Conservation (phyloP, 2,888 invertebrate genomes). For the Xestoiulus laeticollis region DNA sequence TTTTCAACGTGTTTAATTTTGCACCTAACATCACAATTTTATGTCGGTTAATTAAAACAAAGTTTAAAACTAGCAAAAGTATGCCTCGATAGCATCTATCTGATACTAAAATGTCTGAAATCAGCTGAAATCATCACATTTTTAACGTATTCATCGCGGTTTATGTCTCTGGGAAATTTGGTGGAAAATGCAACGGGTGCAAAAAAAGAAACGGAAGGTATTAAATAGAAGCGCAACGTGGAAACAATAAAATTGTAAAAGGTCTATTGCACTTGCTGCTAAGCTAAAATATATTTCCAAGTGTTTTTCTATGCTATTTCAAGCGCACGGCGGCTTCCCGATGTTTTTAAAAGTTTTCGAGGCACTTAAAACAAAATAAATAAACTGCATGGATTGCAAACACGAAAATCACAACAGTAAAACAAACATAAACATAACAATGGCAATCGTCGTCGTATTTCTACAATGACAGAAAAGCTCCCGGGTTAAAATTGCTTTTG, state of each 20-base stretch:
- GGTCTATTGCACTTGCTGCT: conserved; percentile 1
- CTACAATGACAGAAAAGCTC: not conserved
- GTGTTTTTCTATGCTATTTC: not conserved
- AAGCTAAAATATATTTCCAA: not conserved
- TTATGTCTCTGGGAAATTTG: not conserved
- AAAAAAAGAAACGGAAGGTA: not conserved
- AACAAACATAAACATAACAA: conserved; percentile 29
- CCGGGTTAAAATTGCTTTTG: not conserved
- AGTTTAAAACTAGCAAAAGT: not conserved
- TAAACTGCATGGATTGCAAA: not conserved
- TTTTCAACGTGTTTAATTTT: too few relatives aligned
- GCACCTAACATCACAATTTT: too few relatives aligned
- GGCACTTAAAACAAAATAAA: conserved; percentile 30
- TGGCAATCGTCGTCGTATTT: not conserved
- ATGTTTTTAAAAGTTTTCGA: not conserved
- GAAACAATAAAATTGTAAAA: not conserved
- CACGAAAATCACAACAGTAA: conserved; percentile 13
- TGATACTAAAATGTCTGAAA: not conserved
- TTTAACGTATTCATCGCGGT: not conserved
- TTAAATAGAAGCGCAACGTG: not conserved
- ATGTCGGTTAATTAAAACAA: too few relatives aligned
- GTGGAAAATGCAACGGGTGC: not conserved
- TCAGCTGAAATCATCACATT: conserved; percentile 19
- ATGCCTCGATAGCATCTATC: not conserved
- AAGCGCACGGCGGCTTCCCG: not conserved